Evolutionary conservation across 2,797 vertebrate genomes (phyloP).

Genomic region (Phaenicophaeus curvirostris): DNA sequence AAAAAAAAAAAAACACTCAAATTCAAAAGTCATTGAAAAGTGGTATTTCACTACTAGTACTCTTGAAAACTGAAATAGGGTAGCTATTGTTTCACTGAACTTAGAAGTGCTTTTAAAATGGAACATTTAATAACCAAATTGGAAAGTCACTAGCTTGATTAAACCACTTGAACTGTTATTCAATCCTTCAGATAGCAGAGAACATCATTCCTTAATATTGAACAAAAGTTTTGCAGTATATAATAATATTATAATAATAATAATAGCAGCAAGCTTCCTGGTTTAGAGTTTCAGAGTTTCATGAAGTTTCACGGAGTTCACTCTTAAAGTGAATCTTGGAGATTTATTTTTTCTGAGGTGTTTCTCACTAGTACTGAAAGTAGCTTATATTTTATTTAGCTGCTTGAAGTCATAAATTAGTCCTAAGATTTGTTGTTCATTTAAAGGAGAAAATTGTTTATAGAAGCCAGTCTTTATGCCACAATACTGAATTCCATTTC

Average conservation of each 20-base stretch:
- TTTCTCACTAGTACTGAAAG: background rate
- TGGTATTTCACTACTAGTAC: background rate
- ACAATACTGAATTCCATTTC: background rate
- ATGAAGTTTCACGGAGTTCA: background rate
- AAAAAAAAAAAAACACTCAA: background rate
- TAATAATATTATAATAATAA: too few relatives aligned
- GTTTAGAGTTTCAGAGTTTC: background rate
- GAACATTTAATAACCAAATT: background rate
- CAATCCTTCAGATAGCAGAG: background rate
- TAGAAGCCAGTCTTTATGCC: background rate
- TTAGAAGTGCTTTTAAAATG: background rate
- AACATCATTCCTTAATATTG: background rate
- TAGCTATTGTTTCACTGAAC: background rate
- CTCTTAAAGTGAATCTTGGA: background rate
- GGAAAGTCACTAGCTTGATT: background rate
- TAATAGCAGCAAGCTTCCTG: background rate
- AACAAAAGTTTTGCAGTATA: background rate
- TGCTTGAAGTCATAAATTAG: background rate
- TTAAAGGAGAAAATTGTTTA: background rate
- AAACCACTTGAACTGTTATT: background rate
- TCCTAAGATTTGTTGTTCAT: background rate
- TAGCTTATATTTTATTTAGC: background rate
- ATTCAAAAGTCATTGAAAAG: background rate
- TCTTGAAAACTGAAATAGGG: background rate
- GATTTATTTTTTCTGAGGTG: background rate